A percentile compares a stretch with the other conserved stretches of the same genome.
These are phyloP conservation scores for Corythaixoides concolor DNA, from an alignment of 2,113 vertebrate genomes.

Conservation along the genomic window DNA sequence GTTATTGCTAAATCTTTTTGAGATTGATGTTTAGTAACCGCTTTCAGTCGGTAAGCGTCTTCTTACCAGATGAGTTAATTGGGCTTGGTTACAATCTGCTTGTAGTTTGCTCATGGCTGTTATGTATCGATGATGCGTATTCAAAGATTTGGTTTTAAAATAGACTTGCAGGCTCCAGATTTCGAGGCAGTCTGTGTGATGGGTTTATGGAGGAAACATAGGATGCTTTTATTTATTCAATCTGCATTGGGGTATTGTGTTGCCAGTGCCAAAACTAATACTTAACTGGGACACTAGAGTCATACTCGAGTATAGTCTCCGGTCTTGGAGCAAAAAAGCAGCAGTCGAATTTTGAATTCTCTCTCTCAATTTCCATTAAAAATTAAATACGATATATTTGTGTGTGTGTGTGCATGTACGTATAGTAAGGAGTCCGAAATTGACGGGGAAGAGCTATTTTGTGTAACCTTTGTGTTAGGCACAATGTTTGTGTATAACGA, in stretches of 20 bases:
- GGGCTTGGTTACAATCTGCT: not conserved
- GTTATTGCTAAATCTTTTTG: not conserved
- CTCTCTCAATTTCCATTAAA: not conserved
- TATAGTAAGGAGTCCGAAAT: not conserved
- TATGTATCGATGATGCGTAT: accelerated
- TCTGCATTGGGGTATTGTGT: not conserved
- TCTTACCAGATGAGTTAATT: not conserved
- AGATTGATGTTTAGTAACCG: not conserved
- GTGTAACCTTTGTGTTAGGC: accelerated
- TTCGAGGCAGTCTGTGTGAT: not conserved
- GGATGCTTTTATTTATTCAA: not conserved
- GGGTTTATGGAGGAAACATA: not conserved
- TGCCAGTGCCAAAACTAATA: not conserved
- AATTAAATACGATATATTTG: not conserved
- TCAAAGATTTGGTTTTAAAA: not conserved
- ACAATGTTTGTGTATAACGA: not conserved
- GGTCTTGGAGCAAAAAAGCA: not conserved
- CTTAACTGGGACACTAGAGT: not conserved
- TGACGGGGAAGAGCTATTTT: not conserved
- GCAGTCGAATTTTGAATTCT: not conserved
- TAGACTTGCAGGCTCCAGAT: not conserved
- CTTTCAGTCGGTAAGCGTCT: not conserved
- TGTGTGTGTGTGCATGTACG: not conserved
- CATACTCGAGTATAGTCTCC: not conserved
- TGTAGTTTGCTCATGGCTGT: not conserved